phyloP scores from a whole-genome alignment of 2,797 vertebrate species.

The Chromobotia macracanthus region DNA sequence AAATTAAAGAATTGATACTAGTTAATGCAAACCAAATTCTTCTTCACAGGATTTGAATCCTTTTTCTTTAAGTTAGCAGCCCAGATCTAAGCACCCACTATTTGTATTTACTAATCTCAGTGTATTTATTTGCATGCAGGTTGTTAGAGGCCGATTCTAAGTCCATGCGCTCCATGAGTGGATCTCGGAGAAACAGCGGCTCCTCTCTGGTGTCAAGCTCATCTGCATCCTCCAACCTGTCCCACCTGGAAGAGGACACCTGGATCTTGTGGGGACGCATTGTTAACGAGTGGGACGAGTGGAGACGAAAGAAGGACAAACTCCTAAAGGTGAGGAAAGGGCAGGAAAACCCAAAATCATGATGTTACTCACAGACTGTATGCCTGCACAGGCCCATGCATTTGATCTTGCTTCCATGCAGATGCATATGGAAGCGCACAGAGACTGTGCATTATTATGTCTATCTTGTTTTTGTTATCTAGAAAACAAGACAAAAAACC shows the following conservation, averaged over 20 bases:
- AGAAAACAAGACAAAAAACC: no score
- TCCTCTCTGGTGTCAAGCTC: conserved; percentile 98
- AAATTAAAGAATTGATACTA: no score
- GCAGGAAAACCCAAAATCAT: no score
- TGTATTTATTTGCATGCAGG: conserved; percentile 69
- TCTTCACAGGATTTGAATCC: no score
- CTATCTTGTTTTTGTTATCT: no score
- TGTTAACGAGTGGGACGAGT: conserved; percentile 98
- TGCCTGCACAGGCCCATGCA: no score
- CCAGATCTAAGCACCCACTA: background rate
- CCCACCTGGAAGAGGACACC: conserved; percentile 95
- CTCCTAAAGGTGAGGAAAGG: conserved; percentile 88
- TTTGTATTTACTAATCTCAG: background rate
- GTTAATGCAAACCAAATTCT: background rate
- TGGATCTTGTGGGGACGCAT: conserved; percentile 98
- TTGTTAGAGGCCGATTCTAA: conserved; percentile 96
- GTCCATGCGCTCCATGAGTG: conserved; percentile 94
- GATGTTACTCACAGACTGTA: no score
- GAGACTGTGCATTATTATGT: no score
- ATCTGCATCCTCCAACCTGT: conserved; percentile 97
- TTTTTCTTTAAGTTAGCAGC: background rate
- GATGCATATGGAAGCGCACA: no score
- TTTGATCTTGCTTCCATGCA: no score
- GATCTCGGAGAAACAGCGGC: conserved; percentile 95
- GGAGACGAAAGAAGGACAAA: conserved; percentile 97